Evolutionary conservation across 64 coral and sea anemone genomes (phyloP).

Genomic region (Porites lutea): DNA sequence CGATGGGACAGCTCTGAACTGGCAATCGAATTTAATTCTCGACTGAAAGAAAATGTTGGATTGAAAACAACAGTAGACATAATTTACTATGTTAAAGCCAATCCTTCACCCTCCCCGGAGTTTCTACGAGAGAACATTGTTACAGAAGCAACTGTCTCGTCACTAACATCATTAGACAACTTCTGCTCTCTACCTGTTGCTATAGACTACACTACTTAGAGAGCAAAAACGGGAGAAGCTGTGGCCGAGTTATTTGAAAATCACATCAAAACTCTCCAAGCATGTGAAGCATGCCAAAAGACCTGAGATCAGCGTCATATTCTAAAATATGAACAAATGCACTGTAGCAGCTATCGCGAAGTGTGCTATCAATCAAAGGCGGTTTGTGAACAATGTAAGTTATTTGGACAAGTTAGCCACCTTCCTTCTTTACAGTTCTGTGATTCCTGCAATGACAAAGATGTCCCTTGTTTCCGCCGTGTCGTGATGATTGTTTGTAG

Average conservation of each 20-base stretch:
- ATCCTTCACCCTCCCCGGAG: constrained; percentile 51
- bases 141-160: constrained; percentile 67
- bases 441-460: constrained; percentile 21
- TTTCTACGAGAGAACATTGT: constrained; percentile 46
- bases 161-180: constrained; percentile 62
- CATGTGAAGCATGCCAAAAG: constrained; percentile 56
- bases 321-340: not conserved
- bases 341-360: constrained; percentile 24
- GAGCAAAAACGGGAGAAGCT: constrained; percentile 49
- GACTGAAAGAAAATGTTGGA: constrained; percentile 51
- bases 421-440: constrained; percentile 25
- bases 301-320: constrained; percentile 52
- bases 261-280: constrained; percentile 43
- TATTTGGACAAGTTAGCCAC: constrained; percentile 37
- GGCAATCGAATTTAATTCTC: constrained; percentile 57
- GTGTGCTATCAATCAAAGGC: constrained; percentile 4
- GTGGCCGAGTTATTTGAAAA: constrained; percentile 33
- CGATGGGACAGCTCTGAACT: constrained; percentile 15
- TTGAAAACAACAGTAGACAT: constrained; percentile 50
- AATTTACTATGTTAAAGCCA: constrained; percentile 34
- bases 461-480: constrained; percentile 2
- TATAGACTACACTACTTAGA: constrained; percentile 41
- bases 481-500: constrained; percentile 55
- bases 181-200: constrained; percentile 63
- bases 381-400: constrained; percentile 18